A percentile compares a stretch with the other conserved stretches of the same genome.
Conservation (phyloP, 2,888 invertebrate genomes). For the Orthosia cruda region DNA sequence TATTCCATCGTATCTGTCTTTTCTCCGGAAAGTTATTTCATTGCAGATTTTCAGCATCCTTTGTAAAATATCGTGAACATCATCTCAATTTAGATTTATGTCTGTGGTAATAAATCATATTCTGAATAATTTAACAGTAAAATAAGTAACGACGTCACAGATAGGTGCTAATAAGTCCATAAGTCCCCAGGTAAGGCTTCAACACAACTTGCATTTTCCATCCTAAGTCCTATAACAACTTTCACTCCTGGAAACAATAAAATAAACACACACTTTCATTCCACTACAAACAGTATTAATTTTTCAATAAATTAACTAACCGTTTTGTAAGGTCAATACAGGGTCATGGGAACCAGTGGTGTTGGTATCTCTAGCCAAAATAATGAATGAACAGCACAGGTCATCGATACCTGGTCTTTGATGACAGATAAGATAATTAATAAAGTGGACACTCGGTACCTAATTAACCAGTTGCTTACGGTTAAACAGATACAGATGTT, state of each 20-base stretch:
- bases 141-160: not conserved
- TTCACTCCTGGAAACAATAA: constrained; percentile 62
- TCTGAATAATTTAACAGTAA: not conserved
- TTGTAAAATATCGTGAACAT: not conserved
- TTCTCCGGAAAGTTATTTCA: not conserved
- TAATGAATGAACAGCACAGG: constrained; percentile 53
- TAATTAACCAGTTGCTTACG: constrained; percentile 60
- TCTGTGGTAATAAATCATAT: too few species aligned
- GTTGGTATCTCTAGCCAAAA: constrained; percentile 34
- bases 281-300: constrained; percentile 60
- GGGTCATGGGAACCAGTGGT: constrained; percentile 63
- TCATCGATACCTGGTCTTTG: constrained; percentile 56
- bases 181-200: not conserved
- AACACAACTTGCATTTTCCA: constrained; percentile 1
- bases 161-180: constrained; percentile 7
- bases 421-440: constrained; percentile 70
- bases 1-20: not conserved
- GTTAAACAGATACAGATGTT: constrained; percentile 52
- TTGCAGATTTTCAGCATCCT: not conserved
- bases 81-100: too few species aligned
- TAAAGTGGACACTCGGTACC: constrained; percentile 57
- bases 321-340: constrained; percentile 64
- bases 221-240: constrained; percentile 34
- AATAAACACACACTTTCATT: constrained; percentile 66
- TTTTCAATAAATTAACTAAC: constrained; percentile 66